Evolutionary conservation across 2,888 invertebrate species (phyloP), one percentile per base, ranked within the genome.

Genomic region (Zaprionus obscuricornis): DNA sequence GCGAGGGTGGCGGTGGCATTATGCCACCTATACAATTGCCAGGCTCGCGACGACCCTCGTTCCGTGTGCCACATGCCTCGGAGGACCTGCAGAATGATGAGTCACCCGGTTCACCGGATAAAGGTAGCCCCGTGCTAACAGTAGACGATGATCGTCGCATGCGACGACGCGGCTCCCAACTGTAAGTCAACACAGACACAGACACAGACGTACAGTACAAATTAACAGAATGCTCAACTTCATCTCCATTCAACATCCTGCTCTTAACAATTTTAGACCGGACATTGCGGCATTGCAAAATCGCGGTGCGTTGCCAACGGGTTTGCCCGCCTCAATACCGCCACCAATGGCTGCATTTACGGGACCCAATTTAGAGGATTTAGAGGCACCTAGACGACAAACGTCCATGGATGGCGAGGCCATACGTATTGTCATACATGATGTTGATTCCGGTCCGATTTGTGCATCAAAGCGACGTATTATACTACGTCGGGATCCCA

Each of bases 381-480:
- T 93, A 17, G 92, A 93, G 64, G 91, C 93, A 27, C 92, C 92
- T 2, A 90, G 95, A 33, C 92, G 96, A 3, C 96, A 97, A 87
- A 95, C 96, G 86, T 96, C 96, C 13, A 95, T 95, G 59, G 97
- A 97, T 86, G 97, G 97, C 1, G 97, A 97, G 89, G 96, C 96
- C 67, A 97, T 97, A 83, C 95, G 96, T 89, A 97, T 97, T 74
- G 96, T 97, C 71, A 97, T 97, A 84, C 96, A 97, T 87, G 97
- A 97, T 89, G 97, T 97, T 8, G 97, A 97, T 90, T 95, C 95
- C 60, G 93, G 93, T 27, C 91, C 92, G 58, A 91, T 92, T 51
- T 91, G 93, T 72, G 92, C 92, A 71, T 92, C 95, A 18, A 95
- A 95, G 74, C 92, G 95, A 57, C 92, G 96, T 71, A 95, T 96